These are phyloP conservation scores for Cheilosia scutellata DNA, from an alignment of 2,888 invertebrate genomes.

Conservation along the genomic window DNA sequence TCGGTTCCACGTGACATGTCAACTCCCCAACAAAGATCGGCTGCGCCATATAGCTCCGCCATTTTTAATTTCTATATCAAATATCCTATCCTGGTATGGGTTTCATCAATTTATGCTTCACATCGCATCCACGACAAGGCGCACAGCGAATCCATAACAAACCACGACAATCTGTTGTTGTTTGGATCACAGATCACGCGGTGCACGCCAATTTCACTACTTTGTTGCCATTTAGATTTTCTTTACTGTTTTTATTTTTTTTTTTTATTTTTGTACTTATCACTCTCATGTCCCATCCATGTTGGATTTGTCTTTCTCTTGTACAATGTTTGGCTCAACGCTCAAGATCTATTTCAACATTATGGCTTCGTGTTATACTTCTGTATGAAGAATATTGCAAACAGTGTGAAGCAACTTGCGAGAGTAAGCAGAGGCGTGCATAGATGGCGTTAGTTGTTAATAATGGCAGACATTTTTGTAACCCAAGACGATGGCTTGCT, in stretches of 20 bases:
- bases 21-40: conserved; percentile 7
- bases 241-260: conserved; percentile 9
- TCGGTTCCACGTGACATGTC: too few relatives aligned
- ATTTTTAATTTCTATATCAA: conserved; percentile 34
- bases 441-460: conserved; percentile 63
- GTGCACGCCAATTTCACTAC: conserved; percentile 57
- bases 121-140: conserved; percentile 29
- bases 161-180: conserved; percentile 62
- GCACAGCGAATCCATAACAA: conserved; percentile 45
- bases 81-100: conserved; percentile 31
- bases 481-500: conserved; percentile 47
- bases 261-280: neutral
- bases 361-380: conserved; percentile 26
- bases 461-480: conserved; percentile 28
- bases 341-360: conserved; percentile 57
- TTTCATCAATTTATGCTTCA: conserved; percentile 46
- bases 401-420: conserved; percentile 10
- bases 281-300: neutral
- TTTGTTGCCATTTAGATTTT: conserved; percentile 32
- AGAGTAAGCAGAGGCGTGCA: conserved; percentile 27
- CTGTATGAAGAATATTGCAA: conserved; percentile 7
- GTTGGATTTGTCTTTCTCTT: conserved; percentile 21
- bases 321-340: conserved; percentile 7
- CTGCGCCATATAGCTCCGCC: conserved; percentile 1
- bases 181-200: conserved; percentile 67